Base-by-base conservation (phyloP, 2,113 vertebrate species). In the Campylomormyrus tamandua region DNA sequence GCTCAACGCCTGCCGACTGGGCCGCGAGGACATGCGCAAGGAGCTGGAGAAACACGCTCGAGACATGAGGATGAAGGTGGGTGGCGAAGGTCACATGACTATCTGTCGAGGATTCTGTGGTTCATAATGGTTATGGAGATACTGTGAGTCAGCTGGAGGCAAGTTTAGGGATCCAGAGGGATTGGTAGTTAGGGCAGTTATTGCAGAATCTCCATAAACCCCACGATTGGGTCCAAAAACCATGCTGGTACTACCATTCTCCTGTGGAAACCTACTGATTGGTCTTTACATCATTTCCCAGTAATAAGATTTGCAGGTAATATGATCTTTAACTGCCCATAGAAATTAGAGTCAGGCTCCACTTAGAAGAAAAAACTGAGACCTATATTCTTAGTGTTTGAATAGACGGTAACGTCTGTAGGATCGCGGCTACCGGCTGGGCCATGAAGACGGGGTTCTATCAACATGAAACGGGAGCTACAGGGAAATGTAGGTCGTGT, bases 31-130 rank as follows among this genome's bases (percentile, higher is more conserved):
- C 92, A 95, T 98, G 93, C 96, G 95, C 91, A 98, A 97, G 94
- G 98, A 99, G 93, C 95, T 99, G 95, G 98, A 99, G 95, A 98
- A 98, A 89, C 98, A 97, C 2, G 97, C 97, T 84, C 95, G 98
- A 46, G 97, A 99, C 95, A 97, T 99, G 98, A 97, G 98, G 92
- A 98, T 98, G 98, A 99, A 99, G 97, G 98, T 98, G 92, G 86
- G 95, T 91, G 46, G 0, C 15, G 2, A 0, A 0, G 24, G 5
- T 31, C 45, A 19, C 8, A 46, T 8, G 24, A 19, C 39, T 9
- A 17, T 17, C 21, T 6, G 42, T 24, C 7, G 21, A 24, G 39
- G 39, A 48, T 19, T 24, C 42, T 24, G 80, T n/a, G 39, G 80
- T 45, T 45, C 80, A 46, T 39, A 21, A 83, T 46, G 21, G 80